These are phyloP conservation scores for Coregonus clupeaformis DNA, from an alignment of 2,113 vertebrate species.

Conservation along the genomic window DNA sequence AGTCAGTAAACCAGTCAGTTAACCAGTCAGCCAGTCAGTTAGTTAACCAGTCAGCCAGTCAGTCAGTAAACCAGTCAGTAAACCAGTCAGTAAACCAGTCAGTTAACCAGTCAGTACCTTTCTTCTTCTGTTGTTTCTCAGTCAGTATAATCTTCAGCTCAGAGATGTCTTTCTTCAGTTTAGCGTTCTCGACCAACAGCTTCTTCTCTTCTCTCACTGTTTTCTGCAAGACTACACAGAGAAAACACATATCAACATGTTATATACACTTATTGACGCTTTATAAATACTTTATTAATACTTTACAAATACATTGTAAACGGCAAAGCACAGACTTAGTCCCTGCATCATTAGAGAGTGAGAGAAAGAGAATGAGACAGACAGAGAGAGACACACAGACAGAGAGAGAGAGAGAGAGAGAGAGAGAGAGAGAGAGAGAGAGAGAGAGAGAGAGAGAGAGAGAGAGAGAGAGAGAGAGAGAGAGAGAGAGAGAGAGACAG, in stretches of 20 bases:
- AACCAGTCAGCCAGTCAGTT: too few species aligned
- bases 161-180: slow-evolving; percentile 94
- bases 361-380: not conserved
- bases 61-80: too few species aligned
- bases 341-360: not conserved
- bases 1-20: too few species aligned
- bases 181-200: slow-evolving; percentile 92
- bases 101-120: slow-evolving; percentile 57
- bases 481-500: not conserved
- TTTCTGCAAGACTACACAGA: slow-evolving; percentile 83
- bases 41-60: too few species aligned
- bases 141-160: slow-evolving; percentile 82
- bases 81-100: too few species aligned
- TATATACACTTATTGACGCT: not conserved
- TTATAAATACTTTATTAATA: not conserved
- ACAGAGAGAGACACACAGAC: not conserved
- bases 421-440: too few species aligned
- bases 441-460: too few species aligned
- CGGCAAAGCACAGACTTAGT: slow-evolving; percentile 18
- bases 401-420: not conserved
- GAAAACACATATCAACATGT: slow-evolving; percentile 6
- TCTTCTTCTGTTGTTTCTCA: slow-evolving; percentile 85
- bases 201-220: slow-evolving; percentile 94
- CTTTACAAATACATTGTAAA: not conserved
- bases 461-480: not conserved